Base-by-base conservation (phyloP, 1,140 invertebrate genomes). In the Platyscapa corneri region DNA sequence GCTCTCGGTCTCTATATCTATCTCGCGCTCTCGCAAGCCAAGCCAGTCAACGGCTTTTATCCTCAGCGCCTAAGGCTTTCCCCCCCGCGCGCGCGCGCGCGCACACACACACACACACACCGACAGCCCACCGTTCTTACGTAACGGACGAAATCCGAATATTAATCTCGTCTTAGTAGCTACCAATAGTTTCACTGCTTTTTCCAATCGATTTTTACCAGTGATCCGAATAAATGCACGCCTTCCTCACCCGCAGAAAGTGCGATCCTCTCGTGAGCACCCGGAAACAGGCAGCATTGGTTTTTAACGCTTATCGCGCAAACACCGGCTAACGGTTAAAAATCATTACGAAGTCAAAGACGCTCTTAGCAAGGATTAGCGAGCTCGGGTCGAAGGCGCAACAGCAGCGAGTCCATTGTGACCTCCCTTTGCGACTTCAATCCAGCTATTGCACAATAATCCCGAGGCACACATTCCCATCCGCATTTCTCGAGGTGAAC, bases 131-230 rank as follows among this genome's bases (percentile, higher is more conserved):
- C n/a, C n/a, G n/a, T n/a, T 65, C 72, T 75, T 65, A 53, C 39
- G 65, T 65, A 83, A 83, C 37, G 23, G 37, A 83, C 49, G 32
- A 32, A 76, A 53, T 65, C 27, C 18, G 23, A 83, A 65, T 46
- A 7, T 65, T 8, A n/a, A 77, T 83, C 70, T 74, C 6, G 34
- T 6, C 49, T 39, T 42, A 34, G 56, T 7, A 14, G 0, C 39
- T 34, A n/a, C 20, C 18, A 3, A 27, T 32, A 42, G 53, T 53
- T 46, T 32, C 53, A 18, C 37, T 46, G 2, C 23, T 23, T 42
- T 30, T 42, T 30, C 32, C 16, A 75, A 60, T 60, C 56, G 10
- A 60, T 60, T 14, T 60, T 27, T 60, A 0, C 27, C 56, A 0
- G 1, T 7, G 1, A 32, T 32, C 39, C 56, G 34, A 42, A 2